A percentile compares a stretch with the other conserved stretches of the same genome.
phyloP scores from a whole-genome alignment of 2,113 vertebrate genomes.

The Anseranas semipalmata region DNA sequence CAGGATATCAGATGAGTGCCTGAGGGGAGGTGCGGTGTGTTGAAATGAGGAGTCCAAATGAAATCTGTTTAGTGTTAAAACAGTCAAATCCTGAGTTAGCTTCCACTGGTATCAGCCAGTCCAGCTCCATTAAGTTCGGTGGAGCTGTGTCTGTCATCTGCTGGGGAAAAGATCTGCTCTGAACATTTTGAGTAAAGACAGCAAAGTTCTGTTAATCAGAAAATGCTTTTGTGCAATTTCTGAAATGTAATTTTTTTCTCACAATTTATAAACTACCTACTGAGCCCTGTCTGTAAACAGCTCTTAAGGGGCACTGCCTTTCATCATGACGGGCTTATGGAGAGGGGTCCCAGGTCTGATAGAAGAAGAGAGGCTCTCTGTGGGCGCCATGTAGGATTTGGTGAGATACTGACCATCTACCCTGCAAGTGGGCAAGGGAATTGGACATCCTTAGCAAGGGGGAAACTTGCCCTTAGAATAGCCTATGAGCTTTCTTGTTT shows the following conservation, averaged over 20 bases:
- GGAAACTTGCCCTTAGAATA: background rate
- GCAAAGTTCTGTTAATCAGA: background rate
- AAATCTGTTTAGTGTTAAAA: background rate
- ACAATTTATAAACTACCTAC: background rate
- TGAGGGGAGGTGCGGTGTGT: conserved; percentile 32
- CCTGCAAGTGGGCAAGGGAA: background rate
- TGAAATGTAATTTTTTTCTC: background rate
- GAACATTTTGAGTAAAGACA: background rate
- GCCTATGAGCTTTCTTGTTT: background rate
- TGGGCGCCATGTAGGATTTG: background rate
- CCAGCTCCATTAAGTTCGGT: background rate
- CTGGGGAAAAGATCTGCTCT: background rate
- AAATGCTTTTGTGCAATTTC: background rate
- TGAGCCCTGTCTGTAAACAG: background rate
- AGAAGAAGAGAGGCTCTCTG: background rate
- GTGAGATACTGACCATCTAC: background rate
- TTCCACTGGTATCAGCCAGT: conserved; percentile 18
- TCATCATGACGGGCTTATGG: background rate
- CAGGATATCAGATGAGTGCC: conserved; percentile 50
- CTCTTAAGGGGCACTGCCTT: background rate
- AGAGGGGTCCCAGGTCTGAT: background rate
- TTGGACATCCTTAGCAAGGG: background rate
- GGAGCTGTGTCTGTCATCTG: background rate
- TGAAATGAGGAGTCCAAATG: background rate
- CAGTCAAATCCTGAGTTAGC: background rate